These are phyloP conservation scores for Haliclona indistincta DNA, from an alignment of 37 sponge, comb jelly and placozoan genomes.

Conservation along the genomic window DNA sequence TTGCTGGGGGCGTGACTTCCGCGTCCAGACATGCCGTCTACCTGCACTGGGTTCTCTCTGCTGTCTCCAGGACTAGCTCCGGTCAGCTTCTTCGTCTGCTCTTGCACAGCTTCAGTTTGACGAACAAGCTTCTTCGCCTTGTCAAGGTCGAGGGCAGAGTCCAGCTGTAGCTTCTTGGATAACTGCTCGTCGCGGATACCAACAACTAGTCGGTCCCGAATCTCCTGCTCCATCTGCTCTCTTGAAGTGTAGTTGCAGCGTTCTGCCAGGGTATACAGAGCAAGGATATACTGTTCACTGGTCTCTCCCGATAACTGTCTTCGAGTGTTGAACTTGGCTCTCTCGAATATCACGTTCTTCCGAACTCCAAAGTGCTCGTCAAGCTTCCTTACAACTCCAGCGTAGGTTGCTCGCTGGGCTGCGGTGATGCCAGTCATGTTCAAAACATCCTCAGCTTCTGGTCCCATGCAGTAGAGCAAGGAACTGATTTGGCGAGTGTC, in stretches of 20 bases:
- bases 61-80: not conserved
- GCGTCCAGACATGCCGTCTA: too few species aligned
- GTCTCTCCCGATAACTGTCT: constrained; percentile 16
- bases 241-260: constrained; percentile 26
- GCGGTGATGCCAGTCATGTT: constrained; percentile 16
- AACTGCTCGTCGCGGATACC: constrained; percentile 37
- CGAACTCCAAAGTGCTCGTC: constrained; percentile 28
- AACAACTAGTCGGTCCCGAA: constrained; percentile 36
- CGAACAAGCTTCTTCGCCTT: constrained; percentile 37
- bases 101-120: constrained; percentile 44
- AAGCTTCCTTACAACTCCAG: constrained; percentile 9
- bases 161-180: constrained; percentile 33
- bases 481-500: constrained; percentile 29
- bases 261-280: constrained; percentile 24
- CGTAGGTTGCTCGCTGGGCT: constrained; percentile 24
- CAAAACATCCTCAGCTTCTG: too few species aligned
- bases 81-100: constrained; percentile 14
- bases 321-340: constrained; percentile 38
- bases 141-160: constrained; percentile 34
- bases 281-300: constrained; percentile 19
- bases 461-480: too few species aligned
- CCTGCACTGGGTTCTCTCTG: too few species aligned
- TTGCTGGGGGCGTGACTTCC: too few species aligned
- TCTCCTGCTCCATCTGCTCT: constrained; percentile 11
- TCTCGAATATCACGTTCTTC: constrained; percentile 41